Base-by-base conservation (phyloP, 2,113 vertebrate genomes). In the Octodon degus region DNA sequence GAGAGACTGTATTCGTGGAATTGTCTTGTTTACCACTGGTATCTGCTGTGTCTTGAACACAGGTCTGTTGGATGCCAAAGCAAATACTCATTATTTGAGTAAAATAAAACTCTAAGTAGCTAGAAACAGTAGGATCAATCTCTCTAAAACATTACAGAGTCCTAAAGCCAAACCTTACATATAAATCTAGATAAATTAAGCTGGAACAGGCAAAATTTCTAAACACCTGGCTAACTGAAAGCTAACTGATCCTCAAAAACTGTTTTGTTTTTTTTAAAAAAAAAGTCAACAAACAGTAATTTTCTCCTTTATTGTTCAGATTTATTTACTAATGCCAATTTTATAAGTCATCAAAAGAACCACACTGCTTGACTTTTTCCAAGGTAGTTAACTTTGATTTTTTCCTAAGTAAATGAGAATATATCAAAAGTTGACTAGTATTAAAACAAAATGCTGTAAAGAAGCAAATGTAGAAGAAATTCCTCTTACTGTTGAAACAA, bases 151-250 rank as follows among this genome's bases (percentile, higher is more conserved):
- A 20, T 4, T 50, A 10, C 55, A 60, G 91, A 94, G 50, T 84
- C 20, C 8, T 88, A 72, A 82, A 93, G 55, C 72, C 43, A 96
- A 97, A 91, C n/a, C 34, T 20, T 85, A 32, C 6, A 87, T 22
- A 94, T 43, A 90, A 90, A 50, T 85, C 30, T 84, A 93, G 82
- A 89, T 25, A 97, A 91, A 97, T 85, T 76, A 97, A 97, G 80
- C 60, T 17, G 65, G 7, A 6, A 22, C 30, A 58, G 40, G 34
- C 19, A 83, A 91, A 93, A 94, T 88, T 89, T 58, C 68, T 85
- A 6, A 83, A 58, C 17, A 93, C 20, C 74, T 90, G 43, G 93
- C 63, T 83, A 96, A 95, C 68, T 84, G 95, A 32, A 97, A 95
- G 85, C 5, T 91, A 74, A 94, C 55, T 74, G 50, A 43, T 43